Evolutionary conservation across 2,888 invertebrate genomes (phyloP).

Genomic region (Choreutis nemorana): DNA sequence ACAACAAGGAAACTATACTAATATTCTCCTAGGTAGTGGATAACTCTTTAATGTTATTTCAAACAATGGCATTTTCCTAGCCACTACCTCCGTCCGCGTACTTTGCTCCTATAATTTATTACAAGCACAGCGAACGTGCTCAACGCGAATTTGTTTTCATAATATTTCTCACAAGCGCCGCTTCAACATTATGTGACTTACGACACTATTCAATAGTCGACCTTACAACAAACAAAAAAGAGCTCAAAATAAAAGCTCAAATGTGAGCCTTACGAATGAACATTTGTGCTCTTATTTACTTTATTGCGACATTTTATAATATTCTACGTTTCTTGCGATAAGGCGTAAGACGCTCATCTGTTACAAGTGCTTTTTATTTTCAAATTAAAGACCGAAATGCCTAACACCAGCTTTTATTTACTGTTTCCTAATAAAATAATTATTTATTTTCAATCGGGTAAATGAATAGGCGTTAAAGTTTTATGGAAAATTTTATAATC

Average conservation of each 20-base stretch:
- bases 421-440: no score
- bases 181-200: constrained; percentile 32
- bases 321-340: constrained; percentile 51
- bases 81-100: constrained; percentile 28
- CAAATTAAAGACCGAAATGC: constrained; percentile 7
- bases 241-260: constrained; percentile 24
- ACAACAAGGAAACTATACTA: no score
- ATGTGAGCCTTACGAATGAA: constrained; percentile 20
- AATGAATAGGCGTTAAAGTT: constrained; percentile 1
- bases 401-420: no score
- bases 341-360: constrained; percentile 45
- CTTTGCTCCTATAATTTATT: constrained; percentile 57
- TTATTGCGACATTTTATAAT: constrained; percentile 63
- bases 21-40: no score
- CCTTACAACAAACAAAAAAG: constrained; percentile 17
- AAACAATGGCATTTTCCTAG: constrained; percentile 47
- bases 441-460: constrained; percentile 1
- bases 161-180: constrained; percentile 51
- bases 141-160: constrained; percentile 64
- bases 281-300: constrained; percentile 59
- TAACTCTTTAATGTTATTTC: constrained; percentile 39
- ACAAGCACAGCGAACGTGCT: constrained; percentile 59
- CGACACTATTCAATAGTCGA: constrained; percentile 18
- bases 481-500: constrained; percentile 1
- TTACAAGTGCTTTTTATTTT: constrained; percentile 39